These are phyloP conservation scores for Tetragnatha versicolor DNA, from an alignment of 1,140 invertebrate species.

Conservation along the genomic window DNA sequence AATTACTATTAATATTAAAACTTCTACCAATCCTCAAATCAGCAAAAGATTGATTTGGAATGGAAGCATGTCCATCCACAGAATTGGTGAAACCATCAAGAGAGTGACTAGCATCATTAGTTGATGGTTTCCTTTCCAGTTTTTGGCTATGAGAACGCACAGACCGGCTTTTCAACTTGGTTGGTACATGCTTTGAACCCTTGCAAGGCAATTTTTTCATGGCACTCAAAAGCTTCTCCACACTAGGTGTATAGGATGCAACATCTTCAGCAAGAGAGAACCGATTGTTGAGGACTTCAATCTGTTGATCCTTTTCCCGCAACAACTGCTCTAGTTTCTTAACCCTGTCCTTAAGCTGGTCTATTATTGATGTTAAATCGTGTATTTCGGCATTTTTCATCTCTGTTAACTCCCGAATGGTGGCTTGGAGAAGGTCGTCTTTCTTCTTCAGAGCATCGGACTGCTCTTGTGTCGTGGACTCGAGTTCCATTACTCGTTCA, in stretches of 20 bases:
- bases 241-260: slow-evolving; percentile 48
- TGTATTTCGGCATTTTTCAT: slow-evolving; percentile 57
- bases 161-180: slow-evolving; percentile 12
- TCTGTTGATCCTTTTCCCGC: slow-evolving; percentile 56
- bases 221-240: slow-evolving; percentile 55
- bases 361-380: slow-evolving; percentile 46
- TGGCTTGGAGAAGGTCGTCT: slow-evolving; percentile 55
- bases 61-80: slow-evolving; percentile 29
- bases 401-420: slow-evolving; percentile 53
- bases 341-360: slow-evolving; percentile 47
- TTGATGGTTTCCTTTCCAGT: slow-evolving; percentile 4
- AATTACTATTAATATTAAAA: slow-evolving; percentile 59
- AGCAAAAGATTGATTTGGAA: slow-evolving; percentile 37
- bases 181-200: not conserved
- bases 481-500: slow-evolving; percentile 57
- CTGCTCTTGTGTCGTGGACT: slow-evolving; percentile 56
- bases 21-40: slow-evolving; percentile 58
- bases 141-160: slow-evolving; percentile 13
- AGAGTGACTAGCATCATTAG: slow-evolving; percentile 17
- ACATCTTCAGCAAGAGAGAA: slow-evolving; percentile 55
- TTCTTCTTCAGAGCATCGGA: slow-evolving; percentile 56
- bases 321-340: slow-evolving; percentile 56
- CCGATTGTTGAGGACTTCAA: slow-evolving; percentile 52
- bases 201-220: slow-evolving; percentile 56
- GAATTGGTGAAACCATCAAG: slow-evolving; percentile 14